Conservation (phyloP, 92 coral and sea anemone species). For the Ricordea florida region DNA sequence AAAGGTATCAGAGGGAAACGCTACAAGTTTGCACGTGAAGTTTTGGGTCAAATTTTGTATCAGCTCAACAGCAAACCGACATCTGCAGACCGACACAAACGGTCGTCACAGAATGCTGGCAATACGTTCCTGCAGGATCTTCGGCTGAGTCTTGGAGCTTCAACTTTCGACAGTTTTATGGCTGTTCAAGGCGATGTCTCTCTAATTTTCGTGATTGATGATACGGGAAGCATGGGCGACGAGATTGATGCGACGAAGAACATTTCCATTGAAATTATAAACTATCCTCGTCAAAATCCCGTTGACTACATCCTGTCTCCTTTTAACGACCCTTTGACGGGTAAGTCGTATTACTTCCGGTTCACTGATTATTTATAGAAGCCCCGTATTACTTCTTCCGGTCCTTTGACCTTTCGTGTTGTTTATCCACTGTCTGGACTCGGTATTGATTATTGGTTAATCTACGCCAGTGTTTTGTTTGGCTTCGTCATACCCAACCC, state of each 20-base stretch:
- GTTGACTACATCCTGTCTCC: conserved; percentile 84
- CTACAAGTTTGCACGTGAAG: conserved; percentile 46
- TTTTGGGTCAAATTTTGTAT: conserved; percentile 57
- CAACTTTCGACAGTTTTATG: conserved; percentile 76
- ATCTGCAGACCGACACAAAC: conserved; percentile 33
- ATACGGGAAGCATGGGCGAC: conserved; percentile 86
- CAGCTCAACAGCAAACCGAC: conserved; percentile 13
- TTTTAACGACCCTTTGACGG: conserved; percentile 79
- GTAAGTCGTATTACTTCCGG: background rate
- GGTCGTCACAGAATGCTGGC: conserved; percentile 58
- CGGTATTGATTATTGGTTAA: too few relatives aligned
- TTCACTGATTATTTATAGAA: too few relatives aligned
- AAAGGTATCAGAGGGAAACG: conserved; percentile 39
- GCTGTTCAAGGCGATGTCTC: conserved; percentile 93
- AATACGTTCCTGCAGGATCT: conserved; percentile 61
- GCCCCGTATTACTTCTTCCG: too few relatives aligned
- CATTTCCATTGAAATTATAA: conserved; percentile 79
- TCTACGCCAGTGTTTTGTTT: too few relatives aligned
- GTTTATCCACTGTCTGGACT: too few relatives aligned
- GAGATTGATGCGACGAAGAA: conserved; percentile 82
- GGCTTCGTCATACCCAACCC: too few relatives aligned
- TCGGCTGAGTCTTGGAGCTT: conserved; percentile 56
- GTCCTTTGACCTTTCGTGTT: too few relatives aligned
- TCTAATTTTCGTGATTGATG: conserved; percentile 89
- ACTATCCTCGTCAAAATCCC: conserved; percentile 68